Percentiles rank a stretch among this genome's conserved stretches.
phyloP scores from a whole-genome alignment of 2,888 invertebrate genomes.

The Eueremaeus valkanovi region DNA sequence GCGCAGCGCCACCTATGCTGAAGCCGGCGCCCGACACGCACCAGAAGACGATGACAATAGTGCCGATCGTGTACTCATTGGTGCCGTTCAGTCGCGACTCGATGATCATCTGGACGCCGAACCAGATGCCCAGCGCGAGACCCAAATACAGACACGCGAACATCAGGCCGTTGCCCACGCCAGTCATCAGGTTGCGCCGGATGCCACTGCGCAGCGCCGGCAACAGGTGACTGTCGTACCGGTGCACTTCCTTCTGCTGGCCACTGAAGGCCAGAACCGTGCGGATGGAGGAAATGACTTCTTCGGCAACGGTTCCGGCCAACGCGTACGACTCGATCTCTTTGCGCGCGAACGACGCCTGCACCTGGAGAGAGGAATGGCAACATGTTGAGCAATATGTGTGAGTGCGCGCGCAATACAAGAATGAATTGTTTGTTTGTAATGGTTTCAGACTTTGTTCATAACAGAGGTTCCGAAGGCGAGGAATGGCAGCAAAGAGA shows the following conservation, averaged over 20 bases:
- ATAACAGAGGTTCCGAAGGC: constrained; percentile 53
- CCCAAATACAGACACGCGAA: constrained; percentile 61
- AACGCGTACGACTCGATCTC: constrained; percentile 60
- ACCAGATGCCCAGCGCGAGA: constrained; percentile 73
- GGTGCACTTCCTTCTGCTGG: constrained; percentile 63
- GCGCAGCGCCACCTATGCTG: constrained; percentile 71
- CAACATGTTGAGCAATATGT: too few species aligned
- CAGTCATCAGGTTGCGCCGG: constrained; percentile 64
- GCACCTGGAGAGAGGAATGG: constrained; percentile 52
- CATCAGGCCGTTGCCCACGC: constrained; percentile 66
- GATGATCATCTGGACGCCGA: constrained; percentile 56
- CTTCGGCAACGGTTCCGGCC: constrained; percentile 72
- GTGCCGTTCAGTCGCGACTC: constrained; percentile 7
- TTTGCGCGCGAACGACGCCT: constrained; percentile 44
- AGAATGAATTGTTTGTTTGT: too few species aligned
- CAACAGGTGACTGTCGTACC: constrained; percentile 62
- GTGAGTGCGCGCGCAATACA: too few species aligned
- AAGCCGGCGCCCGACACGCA: constrained; percentile 55
- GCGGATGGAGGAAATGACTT: constrained; percentile 65
- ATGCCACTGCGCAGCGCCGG: constrained; percentile 64
- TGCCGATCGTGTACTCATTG: constrained; percentile 18
- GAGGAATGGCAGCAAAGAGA: constrained; percentile 57
- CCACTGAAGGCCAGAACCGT: constrained; percentile 77
- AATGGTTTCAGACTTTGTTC: constrained; percentile 51
- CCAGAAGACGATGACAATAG: constrained; percentile 38